A percentile compares a stretch with the other conserved stretches of the same genome.
Evolutionary conservation across 2,797 vertebrate genomes (phyloP).

Genomic region (Gambusia yucatana): DNA sequence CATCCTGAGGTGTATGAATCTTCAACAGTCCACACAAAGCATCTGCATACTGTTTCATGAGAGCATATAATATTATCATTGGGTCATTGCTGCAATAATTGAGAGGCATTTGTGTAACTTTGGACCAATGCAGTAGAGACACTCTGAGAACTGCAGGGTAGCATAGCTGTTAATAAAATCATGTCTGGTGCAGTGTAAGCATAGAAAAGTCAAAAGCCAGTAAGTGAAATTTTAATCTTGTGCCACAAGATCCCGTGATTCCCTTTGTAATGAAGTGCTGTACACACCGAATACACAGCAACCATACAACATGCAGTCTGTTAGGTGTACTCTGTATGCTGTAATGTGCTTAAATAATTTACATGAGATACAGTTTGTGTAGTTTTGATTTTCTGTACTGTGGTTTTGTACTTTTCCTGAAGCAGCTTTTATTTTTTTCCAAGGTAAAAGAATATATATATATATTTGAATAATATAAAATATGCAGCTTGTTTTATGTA

Average conservation of each 20-base stretch:
- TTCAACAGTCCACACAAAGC: not conserved
- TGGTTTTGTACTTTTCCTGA: not conserved
- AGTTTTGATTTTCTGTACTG: not conserved
- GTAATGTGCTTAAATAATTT: not conserved
- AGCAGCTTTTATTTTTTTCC: not conserved
- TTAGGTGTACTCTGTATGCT: not conserved
- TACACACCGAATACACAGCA: not conserved
- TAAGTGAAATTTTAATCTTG: not conserved
- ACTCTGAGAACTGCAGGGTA: not conserved
- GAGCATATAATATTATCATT: not conserved
- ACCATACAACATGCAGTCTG: not conserved
- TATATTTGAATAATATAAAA: not conserved
- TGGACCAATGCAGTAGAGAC: not conserved
- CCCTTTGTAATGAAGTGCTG: not conserved
- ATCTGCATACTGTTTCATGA: not conserved
- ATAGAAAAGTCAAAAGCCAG: not conserved
- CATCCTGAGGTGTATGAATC: not conserved
- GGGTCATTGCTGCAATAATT: not conserved
- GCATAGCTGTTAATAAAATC: not conserved
- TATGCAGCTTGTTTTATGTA: not conserved
- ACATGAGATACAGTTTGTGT: not conserved
- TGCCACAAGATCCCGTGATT: not conserved
- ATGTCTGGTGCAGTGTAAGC: not conserved
- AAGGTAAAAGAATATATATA: not conserved
- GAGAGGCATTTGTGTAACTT: not conserved